Evolutionary conservation across 2,113 vertebrate species (phyloP).

Genomic region (Formicarius rufipectus): DNA sequence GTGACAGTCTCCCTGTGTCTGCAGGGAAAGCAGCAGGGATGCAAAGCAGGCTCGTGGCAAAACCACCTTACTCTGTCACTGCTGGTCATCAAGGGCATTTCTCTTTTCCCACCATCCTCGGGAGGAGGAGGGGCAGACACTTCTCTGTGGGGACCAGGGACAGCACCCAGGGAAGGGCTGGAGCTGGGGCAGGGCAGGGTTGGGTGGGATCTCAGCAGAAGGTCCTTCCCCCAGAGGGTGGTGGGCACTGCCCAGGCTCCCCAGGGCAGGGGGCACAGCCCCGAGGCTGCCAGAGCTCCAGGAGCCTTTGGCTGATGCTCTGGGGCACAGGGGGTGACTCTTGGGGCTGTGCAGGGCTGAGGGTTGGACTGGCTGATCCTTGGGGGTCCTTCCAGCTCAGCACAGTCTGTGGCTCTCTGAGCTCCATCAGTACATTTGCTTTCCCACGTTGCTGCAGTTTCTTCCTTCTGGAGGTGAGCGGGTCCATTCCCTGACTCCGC

Average conservation of each 20-base stretch:
- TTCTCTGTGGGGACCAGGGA: background rate
- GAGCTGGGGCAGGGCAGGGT: background rate
- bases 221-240: background rate
- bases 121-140: background rate
- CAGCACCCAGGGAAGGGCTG: background rate
- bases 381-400: background rate
- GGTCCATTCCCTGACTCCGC: fast-evolving
- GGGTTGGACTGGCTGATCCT: background rate
- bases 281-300: background rate
- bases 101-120: background rate
- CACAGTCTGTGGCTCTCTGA: background rate
- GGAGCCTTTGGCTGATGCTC: background rate
- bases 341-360: background rate
- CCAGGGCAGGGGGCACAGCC: background rate
- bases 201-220: background rate
- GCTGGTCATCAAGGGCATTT: background rate
- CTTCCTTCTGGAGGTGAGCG: background rate
- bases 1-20: background rate
- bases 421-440: background rate
- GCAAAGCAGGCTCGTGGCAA: background rate
- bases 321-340: background rate
- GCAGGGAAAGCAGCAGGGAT: background rate
- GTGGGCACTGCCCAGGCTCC: background rate
- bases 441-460: background rate
- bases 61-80: background rate